A percentile compares a stretch with the other conserved stretches of the same genome.
Evolutionary conservation across 2,113 vertebrate genomes (phyloP).

Genomic region (Chionomys nivalis): DNA sequence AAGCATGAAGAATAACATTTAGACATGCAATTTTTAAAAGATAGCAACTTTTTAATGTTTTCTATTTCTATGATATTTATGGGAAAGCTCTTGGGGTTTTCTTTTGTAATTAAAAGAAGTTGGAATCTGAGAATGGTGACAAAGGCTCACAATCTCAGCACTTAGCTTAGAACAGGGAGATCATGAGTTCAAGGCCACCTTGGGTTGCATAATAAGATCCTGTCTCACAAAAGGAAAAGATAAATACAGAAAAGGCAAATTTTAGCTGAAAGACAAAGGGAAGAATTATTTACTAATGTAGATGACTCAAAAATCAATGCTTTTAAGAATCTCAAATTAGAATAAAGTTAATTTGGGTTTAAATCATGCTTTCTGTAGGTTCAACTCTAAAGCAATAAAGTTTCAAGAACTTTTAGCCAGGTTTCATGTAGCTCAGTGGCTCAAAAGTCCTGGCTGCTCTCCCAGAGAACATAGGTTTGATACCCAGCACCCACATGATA

Average conservation of each 20-base stretch:
- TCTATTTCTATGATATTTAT: conserved; percentile 7
- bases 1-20: background rate
- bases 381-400: conserved; percentile 47
- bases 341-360: conserved; percentile 20
- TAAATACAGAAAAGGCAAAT: background rate
- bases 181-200: background rate
- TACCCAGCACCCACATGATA: background rate
- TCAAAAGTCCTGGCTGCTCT: background rate
- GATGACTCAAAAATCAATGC: conserved; percentile 8
- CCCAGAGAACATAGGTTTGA: background rate
- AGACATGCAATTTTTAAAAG: too few relatives aligned
- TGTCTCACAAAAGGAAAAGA: background rate
- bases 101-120: conserved; percentile 3
- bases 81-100: background rate
- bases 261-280: background rate
- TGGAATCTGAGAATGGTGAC: background rate
- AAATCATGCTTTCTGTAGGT: conserved; percentile 15
- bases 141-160: background rate
- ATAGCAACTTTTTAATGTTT: conserved; percentile 18
- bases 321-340: conserved; percentile 22
- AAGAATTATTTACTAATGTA: background rate
- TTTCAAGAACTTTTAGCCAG: background rate
- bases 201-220: background rate
- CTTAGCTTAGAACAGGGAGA: background rate
- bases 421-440: background rate